Percentiles rank a stretch among this genome's conserved stretches.
phyloP scores from a whole-genome alignment of 2,888 invertebrate genomes.

The Lasioglossum pauxillum region DNA sequence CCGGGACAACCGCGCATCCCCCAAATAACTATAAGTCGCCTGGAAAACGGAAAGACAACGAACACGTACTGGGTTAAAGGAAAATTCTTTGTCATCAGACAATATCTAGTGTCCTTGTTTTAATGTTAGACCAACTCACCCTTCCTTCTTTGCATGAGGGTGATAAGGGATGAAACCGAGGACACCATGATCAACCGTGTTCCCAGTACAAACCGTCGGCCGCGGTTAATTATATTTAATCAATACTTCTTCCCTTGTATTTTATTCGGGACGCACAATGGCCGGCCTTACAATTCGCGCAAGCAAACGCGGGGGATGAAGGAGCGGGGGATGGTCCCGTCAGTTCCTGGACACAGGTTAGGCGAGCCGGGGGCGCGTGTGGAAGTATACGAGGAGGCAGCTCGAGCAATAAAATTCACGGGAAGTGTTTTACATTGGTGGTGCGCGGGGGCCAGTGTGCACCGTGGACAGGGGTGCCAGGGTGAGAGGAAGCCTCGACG shows the following conservation, averaged over 20 bases:
- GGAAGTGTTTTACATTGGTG: constrained; percentile 82
- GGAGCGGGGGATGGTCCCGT: constrained; percentile 32
- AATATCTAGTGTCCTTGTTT: not conserved
- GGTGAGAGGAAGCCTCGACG: constrained; percentile 74
- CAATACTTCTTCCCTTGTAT: not conserved
- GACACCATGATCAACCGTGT: not conserved
- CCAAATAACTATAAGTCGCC: not conserved
- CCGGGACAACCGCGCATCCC: not conserved
- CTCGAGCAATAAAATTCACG: constrained; percentile 80
- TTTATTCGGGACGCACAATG: constrained; percentile 45
- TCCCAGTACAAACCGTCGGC: not conserved
- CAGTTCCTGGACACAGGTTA: constrained; percentile 62
- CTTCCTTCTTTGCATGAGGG: not conserved
- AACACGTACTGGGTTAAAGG: too few relatives aligned
- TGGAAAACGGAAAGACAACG: not conserved
- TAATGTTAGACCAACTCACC: not conserved
- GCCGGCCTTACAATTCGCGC: constrained; percentile 17
- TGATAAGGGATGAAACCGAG: not conserved
- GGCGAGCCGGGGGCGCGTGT: constrained; percentile 50
- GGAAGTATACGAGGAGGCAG: constrained; percentile 68
- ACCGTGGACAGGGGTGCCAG: constrained; percentile 60
- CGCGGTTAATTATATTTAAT: constrained; percentile 17
- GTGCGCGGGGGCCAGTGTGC: constrained; percentile 61
- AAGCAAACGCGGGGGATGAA: constrained; percentile 43
- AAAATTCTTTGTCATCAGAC: not conserved